These are phyloP conservation scores for Eupeodes corollae DNA, from an alignment of 1,140 invertebrate genomes.

Conservation along the genomic window DNA sequence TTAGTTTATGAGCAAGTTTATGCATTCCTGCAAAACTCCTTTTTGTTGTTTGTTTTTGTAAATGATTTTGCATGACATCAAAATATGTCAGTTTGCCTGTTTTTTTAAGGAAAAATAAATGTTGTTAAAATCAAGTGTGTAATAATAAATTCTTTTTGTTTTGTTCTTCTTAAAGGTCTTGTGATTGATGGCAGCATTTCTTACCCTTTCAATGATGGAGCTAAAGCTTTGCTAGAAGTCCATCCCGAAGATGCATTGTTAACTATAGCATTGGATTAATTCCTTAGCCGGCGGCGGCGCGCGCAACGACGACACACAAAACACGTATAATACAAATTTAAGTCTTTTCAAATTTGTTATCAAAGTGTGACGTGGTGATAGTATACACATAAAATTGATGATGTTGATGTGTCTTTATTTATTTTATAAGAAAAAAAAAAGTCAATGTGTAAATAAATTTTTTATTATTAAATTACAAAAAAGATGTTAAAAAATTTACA, in stretches of 20 bases:
- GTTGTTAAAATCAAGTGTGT: neutral
- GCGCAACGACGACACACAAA: too few relatives aligned
- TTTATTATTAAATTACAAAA: neutral
- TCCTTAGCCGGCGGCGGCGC: neutral
- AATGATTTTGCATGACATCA: too few relatives aligned
- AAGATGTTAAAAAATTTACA: too few relatives aligned
- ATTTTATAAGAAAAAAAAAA: neutral
- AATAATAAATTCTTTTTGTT: neutral
- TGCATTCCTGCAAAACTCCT: too few relatives aligned
- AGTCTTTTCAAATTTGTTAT: neutral
- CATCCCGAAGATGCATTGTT: conserved; percentile 75
- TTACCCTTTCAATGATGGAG: conserved; percentile 90
- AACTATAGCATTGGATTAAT: conserved; percentile 57
- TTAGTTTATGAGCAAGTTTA: too few relatives aligned
- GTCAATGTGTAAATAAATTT: neutral
- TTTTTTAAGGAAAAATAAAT: neutral
- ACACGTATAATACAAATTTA: too few relatives aligned
- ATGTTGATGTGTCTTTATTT: neutral
- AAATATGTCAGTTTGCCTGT: too few relatives aligned
- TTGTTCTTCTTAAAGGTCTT: conserved; percentile 52
- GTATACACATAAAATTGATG: neutral
- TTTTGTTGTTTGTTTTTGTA: too few relatives aligned
- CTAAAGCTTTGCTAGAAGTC: conserved; percentile 72
- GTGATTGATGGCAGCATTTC: conserved; percentile 95
- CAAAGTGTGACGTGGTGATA: too few relatives aligned